phyloP scores from a whole-genome alignment of 1,140 invertebrate species.

The Doryteuthis pealeii region DNA sequence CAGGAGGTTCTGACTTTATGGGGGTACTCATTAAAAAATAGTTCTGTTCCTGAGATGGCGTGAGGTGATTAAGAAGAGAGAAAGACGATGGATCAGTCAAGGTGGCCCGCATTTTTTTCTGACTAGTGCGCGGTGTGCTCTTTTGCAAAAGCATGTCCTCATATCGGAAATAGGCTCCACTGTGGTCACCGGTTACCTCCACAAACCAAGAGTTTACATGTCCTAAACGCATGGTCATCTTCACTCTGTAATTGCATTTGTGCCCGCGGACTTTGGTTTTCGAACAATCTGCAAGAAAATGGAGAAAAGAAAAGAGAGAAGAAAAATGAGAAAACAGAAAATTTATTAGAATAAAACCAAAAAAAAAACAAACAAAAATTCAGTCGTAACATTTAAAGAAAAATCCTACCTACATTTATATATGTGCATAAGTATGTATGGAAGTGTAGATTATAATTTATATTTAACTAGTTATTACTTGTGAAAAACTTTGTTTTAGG shows the following conservation, averaged over 20 bases:
- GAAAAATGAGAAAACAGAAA: background rate
- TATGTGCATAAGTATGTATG: too few species aligned
- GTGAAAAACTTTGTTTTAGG: too few species aligned
- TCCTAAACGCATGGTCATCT: constrained; percentile 53
- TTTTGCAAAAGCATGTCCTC: constrained; percentile 9
- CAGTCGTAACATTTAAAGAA: too few species aligned
- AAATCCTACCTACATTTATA: too few species aligned
- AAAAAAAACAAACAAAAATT: background rate
- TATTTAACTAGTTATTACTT: too few species aligned
- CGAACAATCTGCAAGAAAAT: constrained; percentile 44
- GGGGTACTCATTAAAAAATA: background rate
- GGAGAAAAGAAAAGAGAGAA: constrained; percentile 11
- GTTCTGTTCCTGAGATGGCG: constrained; percentile 2
- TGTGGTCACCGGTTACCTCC: constrained; percentile 49
- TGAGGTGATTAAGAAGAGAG: constrained; percentile 5
- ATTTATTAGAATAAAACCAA: background rate
- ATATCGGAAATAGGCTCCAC: constrained; percentile 1
- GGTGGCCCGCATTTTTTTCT: constrained; percentile 1
- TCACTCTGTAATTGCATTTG: constrained; percentile 51
- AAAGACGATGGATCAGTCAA: background rate
- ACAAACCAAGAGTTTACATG: constrained; percentile 54
- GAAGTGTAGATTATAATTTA: too few species aligned
- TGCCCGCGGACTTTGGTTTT: constrained; percentile 52
- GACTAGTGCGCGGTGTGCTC: background rate
- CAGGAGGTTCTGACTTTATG: constrained; percentile 5